Conservation (phyloP, 2,113 vertebrate genomes). For the Anguilla japonica region DNA sequence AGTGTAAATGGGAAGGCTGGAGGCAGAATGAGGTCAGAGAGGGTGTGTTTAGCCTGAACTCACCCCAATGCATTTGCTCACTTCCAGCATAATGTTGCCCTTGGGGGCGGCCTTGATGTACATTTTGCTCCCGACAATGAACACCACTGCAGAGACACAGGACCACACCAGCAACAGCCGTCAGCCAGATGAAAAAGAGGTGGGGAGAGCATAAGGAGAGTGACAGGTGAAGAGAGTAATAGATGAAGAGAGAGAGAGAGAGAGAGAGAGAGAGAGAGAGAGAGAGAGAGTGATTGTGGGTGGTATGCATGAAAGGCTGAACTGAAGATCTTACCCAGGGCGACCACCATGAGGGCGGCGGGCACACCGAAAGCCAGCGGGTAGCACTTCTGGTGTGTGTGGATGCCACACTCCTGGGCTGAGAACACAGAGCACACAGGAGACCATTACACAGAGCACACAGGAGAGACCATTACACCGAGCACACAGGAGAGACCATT, state of each 20-base stretch:
- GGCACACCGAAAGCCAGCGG: slow-evolving; percentile 92
- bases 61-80: slow-evolving; percentile 84
- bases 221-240: background rate
- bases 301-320: background rate
- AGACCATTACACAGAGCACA: background rate
- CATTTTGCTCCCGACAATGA: slow-evolving; percentile 82
- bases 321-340: slow-evolving; percentile 75
- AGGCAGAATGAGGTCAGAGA: background rate
- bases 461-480: background rate
- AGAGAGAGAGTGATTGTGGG: background rate
- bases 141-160: slow-evolving; percentile 77
- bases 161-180: background rate
- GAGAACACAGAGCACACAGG: slow-evolving; percentile 41
- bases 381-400: slow-evolving; percentile 80
- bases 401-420: slow-evolving; percentile 85
- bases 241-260: background rate
- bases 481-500: background rate
- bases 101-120: slow-evolving; percentile 87
- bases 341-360: slow-evolving; percentile 83
- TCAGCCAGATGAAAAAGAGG: background rate
- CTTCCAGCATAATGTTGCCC: slow-evolving; percentile 84
- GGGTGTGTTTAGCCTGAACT: slow-evolving; percentile 58
- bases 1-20: background rate
- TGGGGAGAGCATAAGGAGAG: background rate
- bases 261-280: background rate